A percentile compares a stretch with the other conserved stretches of the same genome.
Conservation (phyloP, 2,113 vertebrate species). For the Embiotoca jacksoni region DNA sequence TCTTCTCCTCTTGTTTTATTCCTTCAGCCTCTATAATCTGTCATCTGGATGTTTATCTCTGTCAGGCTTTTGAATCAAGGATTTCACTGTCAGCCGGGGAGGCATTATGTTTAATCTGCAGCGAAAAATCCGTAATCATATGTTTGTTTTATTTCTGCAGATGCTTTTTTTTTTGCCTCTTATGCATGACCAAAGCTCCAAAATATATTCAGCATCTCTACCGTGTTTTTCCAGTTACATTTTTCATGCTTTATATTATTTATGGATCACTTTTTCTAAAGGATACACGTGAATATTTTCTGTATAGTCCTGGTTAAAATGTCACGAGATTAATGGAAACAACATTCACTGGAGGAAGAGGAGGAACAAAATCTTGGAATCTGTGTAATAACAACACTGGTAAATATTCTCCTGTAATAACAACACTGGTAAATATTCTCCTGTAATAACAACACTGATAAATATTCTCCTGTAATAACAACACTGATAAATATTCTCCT, state of each 20-base stretch:
- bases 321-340: no score
- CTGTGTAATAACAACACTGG: no score
- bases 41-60: slow-evolving; percentile 24
- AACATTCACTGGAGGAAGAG: no score
- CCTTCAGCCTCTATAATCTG: slow-evolving; percentile 10
- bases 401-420: no score
- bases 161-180: slow-evolving; percentile 4
- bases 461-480: no score
- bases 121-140: slow-evolving; percentile 25
- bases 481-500: no score
- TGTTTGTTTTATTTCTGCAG: slow-evolving; percentile 2
- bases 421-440: no score
- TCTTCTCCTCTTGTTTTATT: slow-evolving; percentile 2
- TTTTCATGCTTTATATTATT: background rate
- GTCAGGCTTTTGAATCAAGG: slow-evolving; percentile 25
- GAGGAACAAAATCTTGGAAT: no score
- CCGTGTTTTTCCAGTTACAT: background rate
- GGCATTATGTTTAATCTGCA: slow-evolving; percentile 25
- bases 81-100: slow-evolving; percentile 19
- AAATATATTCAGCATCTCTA: background rate
- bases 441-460: no score
- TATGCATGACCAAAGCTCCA: background rate
- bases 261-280: background rate
- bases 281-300: no score
- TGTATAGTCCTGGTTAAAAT: no score